These are phyloP conservation scores for Orbicella faveolata DNA, from an alignment of 64 coral and sea anemone genomes.

Conservation along the genomic window DNA sequence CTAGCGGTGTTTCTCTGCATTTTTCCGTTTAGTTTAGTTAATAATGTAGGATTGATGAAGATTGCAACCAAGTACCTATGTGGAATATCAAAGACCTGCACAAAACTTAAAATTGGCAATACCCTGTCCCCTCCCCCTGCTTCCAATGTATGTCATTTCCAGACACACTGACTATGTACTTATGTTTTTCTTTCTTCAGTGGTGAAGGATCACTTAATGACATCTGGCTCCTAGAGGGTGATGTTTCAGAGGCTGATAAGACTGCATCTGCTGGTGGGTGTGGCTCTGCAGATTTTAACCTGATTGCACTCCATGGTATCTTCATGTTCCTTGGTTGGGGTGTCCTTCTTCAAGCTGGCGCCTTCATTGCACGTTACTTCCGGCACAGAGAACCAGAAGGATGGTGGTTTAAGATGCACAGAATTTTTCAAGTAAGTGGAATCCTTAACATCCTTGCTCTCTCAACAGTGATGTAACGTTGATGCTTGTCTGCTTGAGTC, in stretches of 20 bases:
- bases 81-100: no score
- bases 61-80: no score
- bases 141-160: background rate
- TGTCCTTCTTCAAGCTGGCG: conserved; percentile 75
- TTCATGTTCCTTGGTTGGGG: conserved; percentile 99
- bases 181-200: background rate
- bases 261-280: conserved; percentile 59
- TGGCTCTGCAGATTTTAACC: conserved; percentile 67
- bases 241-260: conserved; percentile 52
- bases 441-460: background rate
- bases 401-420: conserved; percentile 99
- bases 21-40: no score
- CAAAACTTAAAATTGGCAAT: no score
- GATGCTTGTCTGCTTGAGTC: no score
- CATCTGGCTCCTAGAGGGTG: conserved; percentile 84
- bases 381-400: conserved; percentile 65
- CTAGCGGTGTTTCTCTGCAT: no score
- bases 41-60: no score
- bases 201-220: conserved; percentile 58
- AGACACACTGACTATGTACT: background rate
- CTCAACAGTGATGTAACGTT: no score
- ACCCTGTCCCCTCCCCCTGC: background rate
- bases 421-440: conserved; percentile 71
- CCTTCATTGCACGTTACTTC: conserved; percentile 93
- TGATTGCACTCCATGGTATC: conserved; percentile 87